Evolutionary conservation across 1,140 invertebrate species (phyloP).

Genomic region (Heliconius hermathena): DNA sequence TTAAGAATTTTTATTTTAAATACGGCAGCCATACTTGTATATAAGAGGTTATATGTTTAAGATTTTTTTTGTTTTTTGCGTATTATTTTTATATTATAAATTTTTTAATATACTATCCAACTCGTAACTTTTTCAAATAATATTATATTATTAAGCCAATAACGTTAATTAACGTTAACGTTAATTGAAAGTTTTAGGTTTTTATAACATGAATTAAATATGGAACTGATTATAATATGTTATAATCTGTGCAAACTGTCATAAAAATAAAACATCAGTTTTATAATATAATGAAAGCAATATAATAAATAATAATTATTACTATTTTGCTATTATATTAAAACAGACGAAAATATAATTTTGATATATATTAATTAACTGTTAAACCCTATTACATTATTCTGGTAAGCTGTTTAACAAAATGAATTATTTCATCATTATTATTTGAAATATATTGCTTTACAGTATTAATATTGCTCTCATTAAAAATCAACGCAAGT

Average conservation of each 20-base stretch:
- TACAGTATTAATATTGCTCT: neutral
- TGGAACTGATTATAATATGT: too few species aligned
- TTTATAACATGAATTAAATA: too few species aligned
- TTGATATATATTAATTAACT: neutral
- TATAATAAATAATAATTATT: neutral
- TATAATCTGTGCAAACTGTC: too few species aligned
- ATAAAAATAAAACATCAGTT: neutral
- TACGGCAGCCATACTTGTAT: neutral
- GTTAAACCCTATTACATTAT: neutral
- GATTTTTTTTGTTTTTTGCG: too few species aligned
- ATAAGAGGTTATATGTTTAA: too few species aligned
- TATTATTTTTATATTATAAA: too few species aligned
- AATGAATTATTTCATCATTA: neutral
- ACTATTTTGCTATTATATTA: neutral
- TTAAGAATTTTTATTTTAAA: constrained; percentile 24
- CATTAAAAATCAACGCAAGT: neutral
- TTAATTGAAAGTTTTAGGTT: too few species aligned
- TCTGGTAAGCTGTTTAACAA: neutral
- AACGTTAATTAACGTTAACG: too few species aligned
- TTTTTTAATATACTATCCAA: too few species aligned
- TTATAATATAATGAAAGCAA: neutral
- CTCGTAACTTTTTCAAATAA: too few species aligned
- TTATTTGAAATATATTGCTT: neutral
- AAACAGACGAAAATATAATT: neutral
- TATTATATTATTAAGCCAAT: too few species aligned